Evolutionary conservation across 2,888 invertebrate species (phyloP), one percentile per base, ranked within the genome.

Genomic region (Tenthredo amoena): DNA sequence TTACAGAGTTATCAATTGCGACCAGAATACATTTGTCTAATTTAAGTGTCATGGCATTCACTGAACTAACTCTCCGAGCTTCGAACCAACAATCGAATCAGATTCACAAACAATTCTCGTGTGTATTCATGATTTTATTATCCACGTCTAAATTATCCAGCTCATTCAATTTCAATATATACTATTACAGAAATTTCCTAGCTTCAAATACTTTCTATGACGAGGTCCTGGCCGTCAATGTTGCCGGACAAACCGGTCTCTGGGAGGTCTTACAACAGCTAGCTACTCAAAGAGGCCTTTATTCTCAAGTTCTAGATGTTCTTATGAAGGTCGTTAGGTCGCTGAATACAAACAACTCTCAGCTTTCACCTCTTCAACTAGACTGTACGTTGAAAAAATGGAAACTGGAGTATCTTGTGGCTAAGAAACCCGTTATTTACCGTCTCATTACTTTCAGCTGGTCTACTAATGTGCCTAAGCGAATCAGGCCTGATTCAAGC

Each of bases 21-120:
- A 96, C 96, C 84, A 94, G 95, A 90, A 95, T 95, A 88, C 95
- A 96, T 89, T 94, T 96, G 84, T 95, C 96, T 21, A 96, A 96
- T 92, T 94, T 96, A 89, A 95, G 95, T 74, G 94, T 96, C 21
- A 95, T 96, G 93, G 95, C 96, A 86, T 96, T 95, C 90, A 95
- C 96, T 0, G 95, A 96, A 90, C 94, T 95, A 90, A 94, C 94
- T 26, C 91, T 94, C 40, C 92, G 94, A 72, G 91, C 93, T 92
- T 72, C 90, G 94, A 74, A 91, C 94, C 87, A 94, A 93, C 87
- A 92, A 92, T 86, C 92, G 92, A 77, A 91, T 93, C 12, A 93
- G 91, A 89, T 94, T 93, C 87, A 88, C 85, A 94, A 94, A 89
- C 94, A 95, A 90, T 95, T 95, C 90, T 93, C 95, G 95, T 95